A percentile compares a stretch with the other conserved stretches of the same genome.
These are phyloP conservation scores for Clitarchus hookeri DNA, from an alignment of 2,888 invertebrate genomes.

Conservation along the genomic window DNA sequence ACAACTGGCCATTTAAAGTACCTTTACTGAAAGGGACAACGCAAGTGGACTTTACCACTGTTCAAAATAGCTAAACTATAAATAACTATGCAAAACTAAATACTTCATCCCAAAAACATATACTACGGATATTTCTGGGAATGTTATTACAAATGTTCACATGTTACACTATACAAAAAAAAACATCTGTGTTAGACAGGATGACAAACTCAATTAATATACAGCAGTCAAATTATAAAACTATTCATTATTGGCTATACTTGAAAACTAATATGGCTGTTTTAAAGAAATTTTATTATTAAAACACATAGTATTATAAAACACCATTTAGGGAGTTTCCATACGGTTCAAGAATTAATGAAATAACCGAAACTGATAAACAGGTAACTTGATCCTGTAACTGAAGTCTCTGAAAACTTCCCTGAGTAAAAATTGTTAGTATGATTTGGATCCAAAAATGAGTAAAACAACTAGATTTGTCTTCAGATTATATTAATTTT, in stretches of 20 bases:
- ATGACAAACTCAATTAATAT: background rate
- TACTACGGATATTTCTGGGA: background rate
- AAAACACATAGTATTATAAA: no score
- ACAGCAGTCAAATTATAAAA: background rate
- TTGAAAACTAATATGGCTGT: background rate
- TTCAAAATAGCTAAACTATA: background rate
- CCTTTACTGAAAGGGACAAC: background rate
- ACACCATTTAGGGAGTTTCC: no score
- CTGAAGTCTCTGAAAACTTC: no score
- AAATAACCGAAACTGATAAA: no score
- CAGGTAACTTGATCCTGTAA: no score
- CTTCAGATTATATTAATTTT: no score
- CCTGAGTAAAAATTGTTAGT: no score
- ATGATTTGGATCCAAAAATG: no score
- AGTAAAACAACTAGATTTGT: no score
- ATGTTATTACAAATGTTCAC: conserved; percentile 4
- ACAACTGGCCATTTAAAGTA: background rate
- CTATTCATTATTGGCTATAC: background rate
- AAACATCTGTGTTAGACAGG: background rate
- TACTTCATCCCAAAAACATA: background rate
- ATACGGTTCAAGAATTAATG: no score
- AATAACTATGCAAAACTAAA: background rate
- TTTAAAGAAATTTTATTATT: background rate
- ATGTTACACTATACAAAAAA: background rate
- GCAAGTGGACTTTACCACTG: background rate